A percentile compares a stretch with the other conserved stretches of the same genome.
These are phyloP conservation scores for Odocoileus hemionus DNA, from an alignment of 2,113 vertebrate genomes.

Conservation along the genomic window DNA sequence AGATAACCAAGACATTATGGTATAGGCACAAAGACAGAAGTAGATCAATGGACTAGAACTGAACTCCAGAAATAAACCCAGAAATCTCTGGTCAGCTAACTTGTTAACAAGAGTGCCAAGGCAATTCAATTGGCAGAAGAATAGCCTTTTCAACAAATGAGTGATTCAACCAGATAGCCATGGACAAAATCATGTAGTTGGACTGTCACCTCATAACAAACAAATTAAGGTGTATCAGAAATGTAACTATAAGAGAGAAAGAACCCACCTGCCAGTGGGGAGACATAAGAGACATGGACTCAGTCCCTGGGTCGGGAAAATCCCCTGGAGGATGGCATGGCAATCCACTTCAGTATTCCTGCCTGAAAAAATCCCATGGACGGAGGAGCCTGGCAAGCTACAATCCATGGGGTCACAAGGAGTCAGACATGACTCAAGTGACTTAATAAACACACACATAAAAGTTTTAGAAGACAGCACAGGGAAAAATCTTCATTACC, in stretches of 20 bases:
- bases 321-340: background rate
- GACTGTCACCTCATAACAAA: background rate
- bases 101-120: background rate
- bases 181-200: background rate
- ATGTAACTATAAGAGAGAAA: background rate
- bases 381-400: background rate
- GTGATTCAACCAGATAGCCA: background rate
- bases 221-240: background rate
- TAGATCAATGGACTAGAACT: background rate
- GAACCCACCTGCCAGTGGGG: background rate
- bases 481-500: background rate
- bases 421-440: background rate
- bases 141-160: background rate
- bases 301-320: background rate
- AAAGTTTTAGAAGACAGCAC: background rate
- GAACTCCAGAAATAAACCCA: background rate
- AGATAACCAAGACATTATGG: background rate
- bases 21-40: background rate
- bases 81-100: background rate
- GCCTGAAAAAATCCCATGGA: background rate
- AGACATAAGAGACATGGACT: background rate
- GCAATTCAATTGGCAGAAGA: background rate
- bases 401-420: background rate
- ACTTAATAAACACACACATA: background rate
- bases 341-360: background rate